Percentiles rank a stretch among this genome's conserved stretches.
These are phyloP conservation scores for Morpho deidamia DNA, from an alignment of 2,888 invertebrate species.

Conservation along the genomic window DNA sequence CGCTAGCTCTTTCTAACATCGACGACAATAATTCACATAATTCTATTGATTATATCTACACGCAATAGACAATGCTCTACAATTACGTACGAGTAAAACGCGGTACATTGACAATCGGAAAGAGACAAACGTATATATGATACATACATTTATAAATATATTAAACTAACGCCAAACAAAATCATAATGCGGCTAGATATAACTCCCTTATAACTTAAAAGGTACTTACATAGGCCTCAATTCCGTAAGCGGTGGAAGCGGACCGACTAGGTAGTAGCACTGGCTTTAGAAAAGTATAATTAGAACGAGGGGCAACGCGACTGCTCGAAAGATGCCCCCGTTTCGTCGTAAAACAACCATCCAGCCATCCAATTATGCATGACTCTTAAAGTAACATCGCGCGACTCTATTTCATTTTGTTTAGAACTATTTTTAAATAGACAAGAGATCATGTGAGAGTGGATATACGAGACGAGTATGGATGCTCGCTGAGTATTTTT, in stretches of 20 bases:
- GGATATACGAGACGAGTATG: conserved; percentile 20
- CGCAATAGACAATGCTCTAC: conserved; percentile 1
- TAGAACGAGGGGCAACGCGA: conserved; percentile 50
- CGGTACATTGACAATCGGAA: conserved; percentile 10
- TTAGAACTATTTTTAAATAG: conserved; percentile 21
- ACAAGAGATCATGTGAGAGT: conserved; percentile 25
- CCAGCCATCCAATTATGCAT: conserved; percentile 30
- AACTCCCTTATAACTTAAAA: conserved; percentile 9
- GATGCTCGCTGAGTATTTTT: conserved; percentile 20
- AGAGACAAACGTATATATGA: conserved; percentile 16
- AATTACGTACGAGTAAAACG: conserved; percentile 1
- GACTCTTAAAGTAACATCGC: conserved; percentile 18
- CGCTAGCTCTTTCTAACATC: conserved; percentile 14
- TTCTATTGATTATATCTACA: conserved; percentile 17
- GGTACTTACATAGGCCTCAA: conserved; percentile 20
- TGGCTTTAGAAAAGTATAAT: conserved; percentile 46
- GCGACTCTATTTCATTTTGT: conserved; percentile 19
- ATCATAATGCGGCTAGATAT: conserved; percentile 3
- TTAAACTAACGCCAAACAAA: conserved; percentile 1
- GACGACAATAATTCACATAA: conserved; percentile 14
- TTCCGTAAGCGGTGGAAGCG: conserved; percentile 23
- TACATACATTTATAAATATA: neutral
- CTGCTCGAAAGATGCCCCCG: conserved; percentile 48
- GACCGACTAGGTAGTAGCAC: conserved; percentile 33
- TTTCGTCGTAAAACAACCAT: conserved; percentile 40